Percentiles rank a stretch among this genome's conserved stretches.
These are phyloP conservation scores for Gastrophryne carolinensis DNA, from an alignment of 2,797 vertebrate genomes.

Conservation along the genomic window DNA sequence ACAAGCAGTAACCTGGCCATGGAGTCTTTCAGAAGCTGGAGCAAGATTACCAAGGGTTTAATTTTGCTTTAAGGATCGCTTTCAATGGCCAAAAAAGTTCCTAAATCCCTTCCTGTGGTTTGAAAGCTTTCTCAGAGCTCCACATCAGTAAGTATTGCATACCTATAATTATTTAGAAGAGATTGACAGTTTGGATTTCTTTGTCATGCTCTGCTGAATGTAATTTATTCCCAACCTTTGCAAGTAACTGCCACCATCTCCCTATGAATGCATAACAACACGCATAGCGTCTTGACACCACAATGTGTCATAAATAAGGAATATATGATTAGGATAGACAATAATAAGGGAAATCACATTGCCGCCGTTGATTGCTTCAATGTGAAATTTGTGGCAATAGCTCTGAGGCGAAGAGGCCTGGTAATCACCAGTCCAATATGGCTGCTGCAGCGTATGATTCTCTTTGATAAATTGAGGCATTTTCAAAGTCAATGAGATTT, in stretches of 20 bases:
- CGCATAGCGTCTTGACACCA: background rate
- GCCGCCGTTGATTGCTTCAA: constrained; percentile 28
- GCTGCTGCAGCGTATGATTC: constrained; percentile 40
- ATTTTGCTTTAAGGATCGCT: too few relatives aligned
- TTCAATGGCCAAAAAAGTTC: background rate
- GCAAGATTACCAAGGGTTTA: too few relatives aligned
- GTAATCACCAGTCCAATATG: constrained; percentile 37
- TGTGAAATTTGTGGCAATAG: constrained; percentile 18
- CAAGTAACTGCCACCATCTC: background rate
- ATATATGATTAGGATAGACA: constrained; percentile 18
- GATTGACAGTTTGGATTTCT: constrained; percentile 22
- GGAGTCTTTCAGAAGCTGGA: too few relatives aligned
- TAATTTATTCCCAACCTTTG: constrained; percentile 21
- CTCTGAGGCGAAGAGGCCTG: constrained; percentile 15
- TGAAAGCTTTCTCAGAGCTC: too few relatives aligned
- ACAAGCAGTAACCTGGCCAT: too few relatives aligned
- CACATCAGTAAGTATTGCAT: background rate
- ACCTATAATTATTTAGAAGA: constrained; percentile 19
- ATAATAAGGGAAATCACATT: constrained; percentile 22
- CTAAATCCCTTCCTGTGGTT: too few relatives aligned
- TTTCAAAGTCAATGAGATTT: constrained; percentile 43
- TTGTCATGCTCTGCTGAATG: constrained; percentile 13
- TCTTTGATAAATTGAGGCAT: constrained; percentile 33
- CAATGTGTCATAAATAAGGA: constrained; percentile 34
- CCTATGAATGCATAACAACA: constrained; percentile 16